Evolutionary conservation across 1,140 invertebrate genomes (phyloP).

Genomic region (Lamellibrachia luymesi): DNA sequence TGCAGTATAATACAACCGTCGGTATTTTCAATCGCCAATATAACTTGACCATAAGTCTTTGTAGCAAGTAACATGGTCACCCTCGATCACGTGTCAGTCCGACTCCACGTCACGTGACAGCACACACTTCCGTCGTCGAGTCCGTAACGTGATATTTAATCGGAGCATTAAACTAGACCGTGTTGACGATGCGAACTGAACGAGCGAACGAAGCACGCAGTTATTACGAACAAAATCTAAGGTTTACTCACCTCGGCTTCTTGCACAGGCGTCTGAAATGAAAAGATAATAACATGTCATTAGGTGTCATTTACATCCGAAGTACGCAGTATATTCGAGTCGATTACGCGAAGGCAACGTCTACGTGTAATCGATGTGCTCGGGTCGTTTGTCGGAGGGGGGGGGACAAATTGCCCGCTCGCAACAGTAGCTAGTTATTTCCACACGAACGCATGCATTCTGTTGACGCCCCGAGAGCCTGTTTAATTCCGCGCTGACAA

Average conservation of each 20-base stretch:
- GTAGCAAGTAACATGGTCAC: not conserved
- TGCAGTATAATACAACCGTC: not conserved
- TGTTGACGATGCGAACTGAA: not conserved
- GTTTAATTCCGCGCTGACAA: not conserved
- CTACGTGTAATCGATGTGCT: not conserved
- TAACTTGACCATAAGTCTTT: not conserved
- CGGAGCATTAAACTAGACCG: not conserved
- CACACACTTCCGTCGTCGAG: not conserved
- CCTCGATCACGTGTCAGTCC: not conserved
- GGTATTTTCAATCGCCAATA: not conserved
- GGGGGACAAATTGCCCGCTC: not conserved
- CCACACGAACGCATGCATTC: not conserved
- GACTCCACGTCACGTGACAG: not conserved
- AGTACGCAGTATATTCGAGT: not conserved
- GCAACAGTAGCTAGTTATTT: not conserved
- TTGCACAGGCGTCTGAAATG: not conserved
- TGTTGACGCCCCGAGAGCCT: not conserved
- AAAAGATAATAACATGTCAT: not conserved
- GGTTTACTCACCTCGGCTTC: not conserved
- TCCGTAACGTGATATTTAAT: not conserved
- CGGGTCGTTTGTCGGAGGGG: not conserved
- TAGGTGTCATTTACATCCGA: not conserved
- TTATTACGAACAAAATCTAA: not conserved
- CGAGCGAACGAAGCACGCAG: not conserved
- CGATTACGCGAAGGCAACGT: not conserved